These are phyloP conservation scores for Caenorhabditis sp. DNA, from an alignment of 2,888 invertebrate genomes.

Conservation along the genomic window DNA sequence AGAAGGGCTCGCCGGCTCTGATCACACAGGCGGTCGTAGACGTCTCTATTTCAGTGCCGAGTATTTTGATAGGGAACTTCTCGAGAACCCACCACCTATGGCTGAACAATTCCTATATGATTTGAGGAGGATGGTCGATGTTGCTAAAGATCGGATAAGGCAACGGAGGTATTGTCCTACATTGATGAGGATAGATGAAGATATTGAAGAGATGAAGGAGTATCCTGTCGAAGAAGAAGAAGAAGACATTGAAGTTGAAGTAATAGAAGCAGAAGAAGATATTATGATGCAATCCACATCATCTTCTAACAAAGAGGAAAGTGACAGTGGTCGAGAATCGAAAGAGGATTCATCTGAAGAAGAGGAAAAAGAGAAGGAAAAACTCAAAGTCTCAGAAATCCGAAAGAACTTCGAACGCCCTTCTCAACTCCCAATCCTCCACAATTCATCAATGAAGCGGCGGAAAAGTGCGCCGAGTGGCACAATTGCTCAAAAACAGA, in stretches of 20 bases:
- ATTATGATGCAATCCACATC: conserved; percentile 7
- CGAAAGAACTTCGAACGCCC: conserved; percentile 35
- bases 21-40: neutral
- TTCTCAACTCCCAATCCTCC: conserved; percentile 36
- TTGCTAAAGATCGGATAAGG: conserved; percentile 52
- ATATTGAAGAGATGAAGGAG: conserved; percentile 7
- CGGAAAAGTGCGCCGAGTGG: neutral
- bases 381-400: conserved; percentile 18
- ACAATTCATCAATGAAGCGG: conserved; percentile 15
- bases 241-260: too few species aligned
- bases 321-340: conserved; percentile 47
- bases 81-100: conserved; percentile 87
- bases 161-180: conserved; percentile 53
- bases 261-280: neutral
- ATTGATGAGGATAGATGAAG: conserved; percentile 47
- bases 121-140: conserved; percentile 76
- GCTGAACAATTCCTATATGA: conserved; percentile 83
- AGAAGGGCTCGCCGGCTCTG: neutral
- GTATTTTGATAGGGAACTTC: conserved; percentile 86
- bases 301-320: conserved; percentile 19
- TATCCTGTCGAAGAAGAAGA: neutral
- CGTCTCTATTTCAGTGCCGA: conserved; percentile 73
- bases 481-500: conserved; percentile 10
- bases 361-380: conserved; percentile 15
- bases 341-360: conserved; percentile 26